Base-by-base conservation (phyloP, 2,888 invertebrate genomes). In the Archaeoteleia sp. region DNA sequence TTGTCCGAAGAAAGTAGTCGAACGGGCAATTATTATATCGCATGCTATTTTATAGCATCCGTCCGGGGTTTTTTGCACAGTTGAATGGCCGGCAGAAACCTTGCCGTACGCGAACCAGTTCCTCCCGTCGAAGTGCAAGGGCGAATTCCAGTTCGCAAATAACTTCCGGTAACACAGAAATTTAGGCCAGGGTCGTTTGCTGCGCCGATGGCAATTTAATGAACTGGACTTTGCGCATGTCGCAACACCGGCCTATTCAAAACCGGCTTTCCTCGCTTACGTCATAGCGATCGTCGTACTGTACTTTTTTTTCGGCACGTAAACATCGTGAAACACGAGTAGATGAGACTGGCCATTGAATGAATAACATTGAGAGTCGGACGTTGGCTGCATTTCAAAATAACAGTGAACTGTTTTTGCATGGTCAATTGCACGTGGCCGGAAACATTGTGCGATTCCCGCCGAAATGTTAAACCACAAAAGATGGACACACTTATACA, bases 71-170 rank as follows among this genome's bases (percentile, higher is more conserved):
- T 49, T 40, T 49, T 40, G 39, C 27, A 35, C 39, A 35, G 62
- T 60, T 66, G 54, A 66, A 55, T 46, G 67, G 42, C 57, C 61
- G 57, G 25, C 23, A 29, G 27, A 49, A 63, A 54, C 58, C 63
- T 63, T 63, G 62, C 62, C 62, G 63, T 62, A 68, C 54, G 63
- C 35, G 53, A 49, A 63, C 68, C 62, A 58, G 68, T 68, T 63
- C 55, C 60, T 66, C 58, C 54, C 54, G 48, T 40, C 39, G 49
- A 68, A 68, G 49, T 68, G 68, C 68, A 68, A 68, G 68, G 68
- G 63, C 54, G 39, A 68, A 68, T 68, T 68, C 68, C 68, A 68
- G 62, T 63, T 63, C 63, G 68, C 68, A 62, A 68, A 68, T 63
- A 68, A 63, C 68, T 68, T 68, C 68, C 68, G 68, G 42, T 32